Base-by-base conservation (phyloP, 2,888 invertebrate species). In the Villa cingulata region DNA sequence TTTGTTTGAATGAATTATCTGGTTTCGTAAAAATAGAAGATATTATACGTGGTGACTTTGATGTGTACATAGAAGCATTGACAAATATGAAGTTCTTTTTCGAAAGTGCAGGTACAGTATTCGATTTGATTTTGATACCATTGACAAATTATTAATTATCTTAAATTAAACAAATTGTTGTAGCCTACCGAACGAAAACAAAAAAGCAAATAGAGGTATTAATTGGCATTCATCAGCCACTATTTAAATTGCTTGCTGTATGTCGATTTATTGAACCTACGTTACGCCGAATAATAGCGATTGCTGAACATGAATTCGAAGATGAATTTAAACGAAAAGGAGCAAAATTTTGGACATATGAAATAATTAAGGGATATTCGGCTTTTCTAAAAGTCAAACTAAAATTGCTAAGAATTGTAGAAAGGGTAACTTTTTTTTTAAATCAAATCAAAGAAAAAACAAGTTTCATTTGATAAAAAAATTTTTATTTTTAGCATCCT, bases 321-420 rank as follows among this genome's bases (percentile, higher is more conserved):
- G 48, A 52, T 15, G 37, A 45, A 3, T 29, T 20, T 1, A 55
- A 51, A 4, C 59, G 68, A 0, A 46, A 50, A 15, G 64, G 65
- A 2, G 62, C 65, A 2, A 57, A 59, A n/a, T 68, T 66, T 51
- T 68, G 69, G 69, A 65, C 64, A 2, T 49, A 54, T 15, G 58
- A 66, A 49, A 59, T 68, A 46, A 49, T 60, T 0, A 34, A 57
- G 2, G 63, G 65, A 0, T 66, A 65, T 47, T 53, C 54, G 9
- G 62, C 62, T 20, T 61, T 66, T 14, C 57, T 57, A 3, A 57
- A 58, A 32, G 65, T 68, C 51, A 68, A 66, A 47, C 57, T 57
- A 27, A 57, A 64, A 57, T 62, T 60, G 44, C 63, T 62, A 45
- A 58, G 54, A 7, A 60, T 63, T 51, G 50, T 58, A 17, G 64